These are phyloP conservation scores for Sminthopsis crassicaudata DNA, from an alignment of 2,113 vertebrate species.

Conservation along the genomic window DNA sequence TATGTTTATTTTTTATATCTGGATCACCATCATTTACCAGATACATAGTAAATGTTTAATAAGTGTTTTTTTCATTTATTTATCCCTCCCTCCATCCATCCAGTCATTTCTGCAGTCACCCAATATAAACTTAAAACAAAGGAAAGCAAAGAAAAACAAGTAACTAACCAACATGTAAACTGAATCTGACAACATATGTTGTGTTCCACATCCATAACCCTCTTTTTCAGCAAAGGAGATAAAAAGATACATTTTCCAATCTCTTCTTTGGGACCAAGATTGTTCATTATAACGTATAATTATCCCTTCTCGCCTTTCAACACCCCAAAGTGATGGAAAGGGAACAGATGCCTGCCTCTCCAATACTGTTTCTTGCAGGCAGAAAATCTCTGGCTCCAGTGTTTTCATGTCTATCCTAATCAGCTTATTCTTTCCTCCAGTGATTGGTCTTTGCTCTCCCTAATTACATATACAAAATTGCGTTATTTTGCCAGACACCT, in stretches of 20 bases:
- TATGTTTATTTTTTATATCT: background rate
- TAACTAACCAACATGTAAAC: background rate
- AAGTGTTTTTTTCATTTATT: background rate
- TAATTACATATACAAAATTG: background rate
- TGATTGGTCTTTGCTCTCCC: background rate
- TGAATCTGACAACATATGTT: background rate
- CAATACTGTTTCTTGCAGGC: background rate
- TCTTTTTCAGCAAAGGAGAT: background rate
- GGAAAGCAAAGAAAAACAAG: background rate
- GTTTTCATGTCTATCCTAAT: background rate
- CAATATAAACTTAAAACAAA: background rate
- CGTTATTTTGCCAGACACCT: background rate
- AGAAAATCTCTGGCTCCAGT: background rate
- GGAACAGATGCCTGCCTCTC: background rate
- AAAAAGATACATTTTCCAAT: background rate
- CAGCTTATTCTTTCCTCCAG: background rate
- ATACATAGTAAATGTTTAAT: background rate
- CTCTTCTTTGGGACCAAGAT: background rate
- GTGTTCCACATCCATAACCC: background rate
- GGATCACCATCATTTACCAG: background rate
- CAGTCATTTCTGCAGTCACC: background rate
- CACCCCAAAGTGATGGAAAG: background rate
- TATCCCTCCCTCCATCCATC: background rate
- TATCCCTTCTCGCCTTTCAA: background rate
- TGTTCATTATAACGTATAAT: background rate